A percentile compares a stretch with the other conserved stretches of the same genome.
Evolutionary conservation across 2,797 vertebrate species (phyloP).

Genomic region (Leptodactylus fallax): DNA sequence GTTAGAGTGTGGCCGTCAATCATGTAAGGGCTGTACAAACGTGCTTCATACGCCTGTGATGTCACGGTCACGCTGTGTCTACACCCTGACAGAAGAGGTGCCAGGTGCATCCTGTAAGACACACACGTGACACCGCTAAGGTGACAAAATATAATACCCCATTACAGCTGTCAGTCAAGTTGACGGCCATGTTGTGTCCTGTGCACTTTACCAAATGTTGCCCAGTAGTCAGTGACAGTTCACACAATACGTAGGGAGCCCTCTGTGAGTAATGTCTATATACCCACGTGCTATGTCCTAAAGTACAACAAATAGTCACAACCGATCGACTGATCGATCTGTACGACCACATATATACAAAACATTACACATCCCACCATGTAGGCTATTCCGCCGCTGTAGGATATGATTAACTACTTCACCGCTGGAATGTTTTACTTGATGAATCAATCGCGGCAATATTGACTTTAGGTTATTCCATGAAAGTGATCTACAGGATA

Average conservation of each 20-base stretch:
- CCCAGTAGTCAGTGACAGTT: too few species aligned
- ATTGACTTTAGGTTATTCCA: too few species aligned
- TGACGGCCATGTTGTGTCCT: too few species aligned
- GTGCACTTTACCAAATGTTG: neutral
- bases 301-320: neutral
- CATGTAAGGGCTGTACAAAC: neutral
- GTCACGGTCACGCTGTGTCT: neutral
- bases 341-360: neutral
- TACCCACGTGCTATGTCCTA: neutral
- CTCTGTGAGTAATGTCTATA: neutral
- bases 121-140: neutral
- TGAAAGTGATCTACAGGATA: too few species aligned
- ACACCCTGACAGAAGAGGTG: neutral
- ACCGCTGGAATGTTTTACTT: neutral
- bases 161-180: neutral
- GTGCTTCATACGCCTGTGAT: neutral
- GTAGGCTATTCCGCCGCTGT: neutral
- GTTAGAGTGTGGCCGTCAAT: conserved; percentile 13
- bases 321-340: neutral
- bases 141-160: neutral
- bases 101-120: neutral
- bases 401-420: neutral
- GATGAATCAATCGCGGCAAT: too few species aligned
- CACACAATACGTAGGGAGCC: too few species aligned
- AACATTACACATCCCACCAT: neutral